Percentiles rank a stretch among this genome's conserved stretches.
phyloP scores from a whole-genome alignment of 2,797 vertebrate genomes.

The Leptodactylus fallax region DNA sequence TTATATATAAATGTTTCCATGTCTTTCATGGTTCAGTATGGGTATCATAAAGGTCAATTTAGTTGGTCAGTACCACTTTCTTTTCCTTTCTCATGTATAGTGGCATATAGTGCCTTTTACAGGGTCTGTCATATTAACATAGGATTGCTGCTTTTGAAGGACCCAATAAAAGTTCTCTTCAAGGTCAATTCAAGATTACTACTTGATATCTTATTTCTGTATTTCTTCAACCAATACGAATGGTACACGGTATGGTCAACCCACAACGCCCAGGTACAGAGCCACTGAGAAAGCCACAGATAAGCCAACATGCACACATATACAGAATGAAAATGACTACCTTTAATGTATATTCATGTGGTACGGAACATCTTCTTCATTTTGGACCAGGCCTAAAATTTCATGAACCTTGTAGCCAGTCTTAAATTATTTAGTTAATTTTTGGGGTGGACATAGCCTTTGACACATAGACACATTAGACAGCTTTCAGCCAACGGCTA shows the following conservation, averaged over 20 bases:
- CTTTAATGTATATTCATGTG: not conserved
- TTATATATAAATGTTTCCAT: constrained; percentile 56
- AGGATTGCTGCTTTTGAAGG: constrained; percentile 56
- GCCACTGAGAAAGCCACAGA: not conserved
- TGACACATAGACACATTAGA: too few relatives aligned
- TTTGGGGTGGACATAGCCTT: too few relatives aligned
- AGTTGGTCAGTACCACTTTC: constrained; percentile 29
- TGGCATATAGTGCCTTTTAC: constrained; percentile 62
- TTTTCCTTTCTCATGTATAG: constrained; percentile 43
- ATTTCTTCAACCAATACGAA: not conserved
- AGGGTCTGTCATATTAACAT: constrained; percentile 47
- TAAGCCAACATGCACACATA: not conserved
- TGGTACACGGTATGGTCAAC: not conserved
- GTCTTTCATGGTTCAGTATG: constrained; percentile 45
- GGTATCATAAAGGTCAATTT: constrained; percentile 26
- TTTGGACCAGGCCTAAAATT: not conserved
- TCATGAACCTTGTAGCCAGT: not conserved
- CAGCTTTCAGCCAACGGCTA: too few relatives aligned
- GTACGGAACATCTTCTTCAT: not conserved
- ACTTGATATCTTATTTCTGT: constrained; percentile 13
- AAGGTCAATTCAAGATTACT: constrained; percentile 11
- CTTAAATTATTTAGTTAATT: not conserved
- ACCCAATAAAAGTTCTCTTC: constrained; percentile 37
- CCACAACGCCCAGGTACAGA: not conserved
- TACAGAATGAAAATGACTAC: not conserved